These are phyloP conservation scores for Petrocephalus sullivani DNA, from an alignment of 2,797 vertebrate genomes.

Conservation along the genomic window DNA sequence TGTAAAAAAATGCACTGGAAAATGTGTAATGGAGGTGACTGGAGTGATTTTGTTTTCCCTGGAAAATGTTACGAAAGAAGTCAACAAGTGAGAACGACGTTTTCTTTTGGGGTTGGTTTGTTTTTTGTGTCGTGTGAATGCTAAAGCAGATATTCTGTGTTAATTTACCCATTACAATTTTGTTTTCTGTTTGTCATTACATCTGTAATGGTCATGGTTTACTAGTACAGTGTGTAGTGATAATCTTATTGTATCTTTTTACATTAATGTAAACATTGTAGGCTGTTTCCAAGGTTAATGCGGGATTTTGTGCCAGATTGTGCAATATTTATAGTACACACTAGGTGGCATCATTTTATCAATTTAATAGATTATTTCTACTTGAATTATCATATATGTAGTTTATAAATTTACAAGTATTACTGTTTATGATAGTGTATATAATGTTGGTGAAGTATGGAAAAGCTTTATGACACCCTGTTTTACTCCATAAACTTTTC, in stretches of 20 bases:
- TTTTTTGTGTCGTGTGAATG: neutral
- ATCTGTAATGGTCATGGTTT: neutral
- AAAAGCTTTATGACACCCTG: too few species aligned
- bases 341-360: slow-evolving; percentile 19
- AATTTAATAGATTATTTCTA: neutral
- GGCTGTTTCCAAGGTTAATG: neutral
- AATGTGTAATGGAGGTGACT: slow-evolving; percentile 36
- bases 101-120: neutral
- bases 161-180: neutral
- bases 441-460: too few species aligned
- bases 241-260: neutral
- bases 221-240: neutral
- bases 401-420: neutral
- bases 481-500: neutral
- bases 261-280: neutral
- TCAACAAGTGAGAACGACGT: neutral
- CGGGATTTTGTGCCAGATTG: neutral
- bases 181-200: neutral
- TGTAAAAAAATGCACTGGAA: slow-evolving; percentile 44
- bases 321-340: neutral
- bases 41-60: neutral
- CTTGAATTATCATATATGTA: neutral
- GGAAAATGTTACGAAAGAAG: slow-evolving; percentile 39
- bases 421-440: too few species aligned
- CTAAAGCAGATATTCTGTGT: neutral